Evolutionary conservation across 2,888 invertebrate species (phyloP).

Genomic region (Phania funesta): DNA sequence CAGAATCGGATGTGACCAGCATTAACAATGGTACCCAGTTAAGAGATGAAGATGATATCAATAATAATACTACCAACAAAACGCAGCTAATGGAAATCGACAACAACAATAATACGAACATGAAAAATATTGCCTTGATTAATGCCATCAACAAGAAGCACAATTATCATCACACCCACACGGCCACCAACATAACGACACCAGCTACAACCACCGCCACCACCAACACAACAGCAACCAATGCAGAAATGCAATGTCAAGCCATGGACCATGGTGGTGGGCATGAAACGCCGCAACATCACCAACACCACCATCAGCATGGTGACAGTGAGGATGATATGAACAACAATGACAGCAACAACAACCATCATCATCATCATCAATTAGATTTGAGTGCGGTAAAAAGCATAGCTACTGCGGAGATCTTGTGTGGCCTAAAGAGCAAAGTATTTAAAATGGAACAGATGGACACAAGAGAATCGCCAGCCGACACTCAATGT

Average conservation of each 20-base stretch:
- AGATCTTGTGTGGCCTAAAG: constrained; percentile 76
- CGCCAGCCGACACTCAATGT: constrained; percentile 42
- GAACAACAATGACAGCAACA: constrained; percentile 70
- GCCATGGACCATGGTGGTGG: constrained; percentile 18
- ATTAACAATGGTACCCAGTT: constrained; percentile 48
- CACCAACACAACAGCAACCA: constrained; percentile 25
- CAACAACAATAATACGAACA: constrained; percentile 68
- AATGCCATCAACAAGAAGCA: constrained; percentile 69
- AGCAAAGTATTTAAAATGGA: constrained; percentile 77
- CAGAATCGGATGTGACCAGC: constrained; percentile 63
- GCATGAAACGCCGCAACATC: constrained; percentile 8
- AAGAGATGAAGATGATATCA: constrained; percentile 60
- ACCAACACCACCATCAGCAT: constrained; percentile 1
- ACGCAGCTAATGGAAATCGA: constrained; percentile 62
- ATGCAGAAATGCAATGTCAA: constrained; percentile 60
- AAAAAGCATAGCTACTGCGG: constrained; percentile 77
- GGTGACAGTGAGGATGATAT: constrained; percentile 65
- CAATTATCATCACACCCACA: constrained; percentile 26
- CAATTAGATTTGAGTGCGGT: constrained; percentile 71
- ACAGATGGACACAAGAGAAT: constrained; percentile 71
- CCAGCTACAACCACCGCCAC: neutral
- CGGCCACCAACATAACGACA: constrained; percentile 34
- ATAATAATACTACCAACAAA: constrained; percentile 56
- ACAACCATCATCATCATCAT: constrained; percentile 73
- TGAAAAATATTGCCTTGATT: constrained; percentile 70